These are phyloP conservation scores for Branchellion lobata DNA, from an alignment of 2,888 invertebrate species.

Conservation along the genomic window DNA sequence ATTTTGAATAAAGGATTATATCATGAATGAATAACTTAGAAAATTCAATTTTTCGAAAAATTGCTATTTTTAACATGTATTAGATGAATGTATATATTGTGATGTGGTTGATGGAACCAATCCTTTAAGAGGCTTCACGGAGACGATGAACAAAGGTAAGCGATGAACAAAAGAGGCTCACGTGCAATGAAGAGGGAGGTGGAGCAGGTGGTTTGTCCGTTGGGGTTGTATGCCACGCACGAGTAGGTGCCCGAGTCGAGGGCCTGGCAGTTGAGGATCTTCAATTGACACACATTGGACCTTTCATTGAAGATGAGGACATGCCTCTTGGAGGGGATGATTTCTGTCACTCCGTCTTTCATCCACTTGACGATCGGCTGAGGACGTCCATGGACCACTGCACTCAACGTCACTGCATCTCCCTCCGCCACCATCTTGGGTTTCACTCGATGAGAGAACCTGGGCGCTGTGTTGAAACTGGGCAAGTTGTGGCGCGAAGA, in stretches of 20 bases:
- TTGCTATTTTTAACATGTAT: too few species aligned
- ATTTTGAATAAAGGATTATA: too few species aligned
- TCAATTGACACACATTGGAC: slow-evolving; percentile 71
- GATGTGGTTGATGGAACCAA: too few species aligned
- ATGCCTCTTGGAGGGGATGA: slow-evolving; percentile 41
- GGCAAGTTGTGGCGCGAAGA: slow-evolving; percentile 15
- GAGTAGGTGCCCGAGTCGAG: slow-evolving; percentile 84
- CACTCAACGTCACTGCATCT: slow-evolving; percentile 74
- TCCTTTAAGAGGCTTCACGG: too few species aligned
- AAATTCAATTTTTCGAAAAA: too few species aligned
- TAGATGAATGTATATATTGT: too few species aligned
- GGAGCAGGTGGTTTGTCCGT: slow-evolving; percentile 79
- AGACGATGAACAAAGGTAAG: too few species aligned
- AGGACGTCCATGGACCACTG: slow-evolving; percentile 75
- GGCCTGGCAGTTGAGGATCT: slow-evolving; percentile 77
- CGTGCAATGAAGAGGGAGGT: slow-evolving; percentile 72
- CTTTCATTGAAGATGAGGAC: slow-evolving; percentile 55
- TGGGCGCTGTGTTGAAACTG: slow-evolving; percentile 42
- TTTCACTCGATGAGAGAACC: slow-evolving; percentile 52
- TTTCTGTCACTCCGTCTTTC: slow-evolving; percentile 65
- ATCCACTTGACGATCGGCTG: slow-evolving; percentile 73
- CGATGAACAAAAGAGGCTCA: slow-evolving; percentile 51
- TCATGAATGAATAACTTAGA: too few species aligned
- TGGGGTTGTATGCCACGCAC: slow-evolving; percentile 84
- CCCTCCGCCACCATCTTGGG: slow-evolving; percentile 65